Percentiles rank a stretch among this genome's conserved stretches.
These are phyloP conservation scores for Chromoteleia sp. DNA, from an alignment of 2,888 invertebrate species.

Conservation along the genomic window DNA sequence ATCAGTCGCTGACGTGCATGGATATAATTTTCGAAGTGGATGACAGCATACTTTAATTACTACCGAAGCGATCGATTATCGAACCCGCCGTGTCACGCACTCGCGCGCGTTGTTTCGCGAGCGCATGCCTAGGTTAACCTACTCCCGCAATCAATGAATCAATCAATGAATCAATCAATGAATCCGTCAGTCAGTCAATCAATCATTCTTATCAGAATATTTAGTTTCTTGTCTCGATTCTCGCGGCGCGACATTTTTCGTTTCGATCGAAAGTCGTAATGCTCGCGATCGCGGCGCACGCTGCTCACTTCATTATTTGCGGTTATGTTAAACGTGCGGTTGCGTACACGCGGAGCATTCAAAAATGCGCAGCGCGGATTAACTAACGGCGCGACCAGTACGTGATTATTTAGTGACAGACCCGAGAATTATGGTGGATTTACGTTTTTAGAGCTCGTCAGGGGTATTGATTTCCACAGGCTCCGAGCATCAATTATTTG, in stretches of 20 bases:
- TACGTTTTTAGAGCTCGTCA: conserved; percentile 8
- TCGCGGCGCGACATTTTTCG: not conserved
- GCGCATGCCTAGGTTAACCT: conserved; percentile 53
- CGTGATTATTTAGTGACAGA: conserved; percentile 31
- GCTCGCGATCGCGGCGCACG: not conserved
- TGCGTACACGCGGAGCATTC: not conserved
- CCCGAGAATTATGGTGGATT: conserved; percentile 16
- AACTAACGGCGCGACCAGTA: not conserved
- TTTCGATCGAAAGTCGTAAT: too few relatives aligned
- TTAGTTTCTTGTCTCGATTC: not conserved
- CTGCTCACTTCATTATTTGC: conserved; percentile 23
- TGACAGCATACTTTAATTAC: conserved; percentile 70
- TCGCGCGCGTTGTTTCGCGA: conserved; percentile 28
- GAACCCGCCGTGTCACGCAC: conserved; percentile 29
- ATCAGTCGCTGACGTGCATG: conserved; percentile 61
- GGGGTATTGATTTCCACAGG: conserved; percentile 11
- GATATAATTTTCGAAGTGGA: conserved; percentile 69
- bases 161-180: conserved; percentile 44
- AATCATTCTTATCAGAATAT: not conserved
- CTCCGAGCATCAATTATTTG: conserved; percentile 16
- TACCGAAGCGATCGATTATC: conserved; percentile 59
- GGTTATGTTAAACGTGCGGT: conserved; percentile 18
- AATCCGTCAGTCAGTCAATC: too few relatives aligned
- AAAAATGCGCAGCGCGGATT: conserved; percentile 29
- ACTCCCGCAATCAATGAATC: conserved; percentile 48